phyloP scores from a whole-genome alignment of 2,113 vertebrate genomes.

The Vicugna pacos region DNA sequence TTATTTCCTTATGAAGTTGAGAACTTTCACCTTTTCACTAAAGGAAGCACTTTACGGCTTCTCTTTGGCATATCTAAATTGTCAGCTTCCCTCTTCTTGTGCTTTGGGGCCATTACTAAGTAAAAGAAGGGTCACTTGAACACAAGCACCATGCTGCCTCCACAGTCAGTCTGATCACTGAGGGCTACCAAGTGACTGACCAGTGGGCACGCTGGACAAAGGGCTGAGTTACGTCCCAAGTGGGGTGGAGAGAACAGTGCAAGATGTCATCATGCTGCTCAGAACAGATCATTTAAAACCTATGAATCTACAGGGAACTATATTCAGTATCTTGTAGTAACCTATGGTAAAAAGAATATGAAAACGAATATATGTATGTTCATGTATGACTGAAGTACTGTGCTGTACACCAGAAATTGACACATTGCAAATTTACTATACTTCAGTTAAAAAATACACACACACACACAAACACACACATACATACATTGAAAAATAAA shows the following conservation, averaged over 20 bases:
- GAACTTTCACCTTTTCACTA: neutral
- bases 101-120: neutral
- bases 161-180: rapidly evolving
- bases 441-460: no score
- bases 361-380: no score
- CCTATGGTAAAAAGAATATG: no score
- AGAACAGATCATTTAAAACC: neutral
- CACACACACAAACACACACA: no score
- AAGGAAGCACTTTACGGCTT: neutral
- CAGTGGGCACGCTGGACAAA: rapidly evolving
- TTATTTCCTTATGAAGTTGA: neutral
- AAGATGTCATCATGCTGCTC: neutral
- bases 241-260: neutral
- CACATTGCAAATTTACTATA: no score
- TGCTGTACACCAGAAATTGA: no score
- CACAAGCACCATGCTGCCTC: neutral
- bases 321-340: no score
- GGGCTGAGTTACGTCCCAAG: neutral
- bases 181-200: neutral
- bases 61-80: neutral
- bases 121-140: rapidly evolving
- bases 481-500: no score
- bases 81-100: neutral
- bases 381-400: no score
- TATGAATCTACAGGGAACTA: neutral